Percentiles rank a stretch among this genome's conserved stretches.
These are phyloP conservation scores for Cotesia typhae DNA, from an alignment of 1,140 invertebrate species.

Conservation along the genomic window DNA sequence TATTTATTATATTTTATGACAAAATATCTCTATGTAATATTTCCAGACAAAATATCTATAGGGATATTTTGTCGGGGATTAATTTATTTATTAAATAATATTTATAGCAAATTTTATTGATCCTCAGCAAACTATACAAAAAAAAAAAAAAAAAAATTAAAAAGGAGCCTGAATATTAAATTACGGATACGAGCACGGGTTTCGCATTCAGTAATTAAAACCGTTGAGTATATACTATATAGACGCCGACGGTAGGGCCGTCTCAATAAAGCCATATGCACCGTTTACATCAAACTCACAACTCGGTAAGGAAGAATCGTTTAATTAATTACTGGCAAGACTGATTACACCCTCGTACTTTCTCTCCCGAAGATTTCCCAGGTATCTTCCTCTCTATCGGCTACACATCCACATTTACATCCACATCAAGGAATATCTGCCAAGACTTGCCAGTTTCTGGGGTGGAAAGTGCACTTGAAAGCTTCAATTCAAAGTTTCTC, in stretches of 20 bases:
- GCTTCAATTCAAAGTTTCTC: background rate
- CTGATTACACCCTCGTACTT: constrained; percentile 35
- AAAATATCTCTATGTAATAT: no score
- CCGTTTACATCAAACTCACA: background rate
- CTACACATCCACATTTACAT: background rate
- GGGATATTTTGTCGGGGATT: no score
- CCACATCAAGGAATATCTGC: background rate
- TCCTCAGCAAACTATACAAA: no score
- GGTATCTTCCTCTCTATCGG: no score
- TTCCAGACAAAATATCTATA: no score
- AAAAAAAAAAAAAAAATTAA: no score
- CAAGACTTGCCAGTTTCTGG: no score
- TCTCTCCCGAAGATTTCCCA: background rate
- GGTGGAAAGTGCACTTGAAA: constrained; percentile 13
- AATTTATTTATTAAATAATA: no score
- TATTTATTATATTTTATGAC: no score
- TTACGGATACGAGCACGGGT: no score
- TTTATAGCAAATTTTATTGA: no score
- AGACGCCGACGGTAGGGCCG: background rate
- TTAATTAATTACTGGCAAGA: constrained; percentile 47
- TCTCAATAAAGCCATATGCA: constrained; percentile 14
- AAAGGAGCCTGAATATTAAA: no score
- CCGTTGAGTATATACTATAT: background rate
- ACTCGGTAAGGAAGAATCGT: constrained; percentile 20
- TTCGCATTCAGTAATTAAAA: background rate